Base-by-base conservation (phyloP, 2,888 invertebrate genomes). In the Camponotus fellah region DNA sequence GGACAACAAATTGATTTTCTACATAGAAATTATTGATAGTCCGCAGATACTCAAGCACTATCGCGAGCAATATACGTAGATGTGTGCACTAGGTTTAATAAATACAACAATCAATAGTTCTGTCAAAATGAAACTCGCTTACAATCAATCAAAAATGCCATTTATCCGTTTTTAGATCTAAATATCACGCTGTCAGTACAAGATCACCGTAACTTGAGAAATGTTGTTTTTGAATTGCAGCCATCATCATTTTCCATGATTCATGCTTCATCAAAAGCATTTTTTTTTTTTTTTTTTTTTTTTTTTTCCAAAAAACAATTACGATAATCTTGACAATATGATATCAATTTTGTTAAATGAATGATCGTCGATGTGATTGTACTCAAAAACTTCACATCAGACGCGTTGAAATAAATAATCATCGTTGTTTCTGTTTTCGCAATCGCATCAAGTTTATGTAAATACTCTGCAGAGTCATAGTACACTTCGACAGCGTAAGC, bases 331-430 rank as follows among this genome's bases (percentile, higher is more conserved):
- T 53, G 53, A n/a, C n/a, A 53, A n/a, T 53, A 5, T 14, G n/a
- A 32, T 56, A 37, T n/a, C 2, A 34, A 58, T 26, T 14, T 17
- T 37, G 2, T 37, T 26, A n/a, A 65, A 26, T 26, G 26, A 26
- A 26, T 26, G 26, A 64, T 8, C 37, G 26, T 65, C 21, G 3
- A 14, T 32, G 32, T n/a, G 14, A 4, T 32, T 17, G 2, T 0
- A 56, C 6, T 43, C 21, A 14, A 69, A 8, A 49, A 0, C n/a
- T 17, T 34, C 17, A 65, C 37, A 40, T 37, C 8, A 3, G 32
- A 34, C n/a, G 69, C 37, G 37, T 66, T 58, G 69, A 69, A 58
- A 69, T 58, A 77, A 69, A 21, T 17, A 40, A 77, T 69, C 56
- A 14, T 69, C 77, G 43, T 14, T 66, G 69, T 43, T 56, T 56